phyloP scores from a whole-genome alignment of 2,888 invertebrate genomes.

The Osmoderma eremita region DNA sequence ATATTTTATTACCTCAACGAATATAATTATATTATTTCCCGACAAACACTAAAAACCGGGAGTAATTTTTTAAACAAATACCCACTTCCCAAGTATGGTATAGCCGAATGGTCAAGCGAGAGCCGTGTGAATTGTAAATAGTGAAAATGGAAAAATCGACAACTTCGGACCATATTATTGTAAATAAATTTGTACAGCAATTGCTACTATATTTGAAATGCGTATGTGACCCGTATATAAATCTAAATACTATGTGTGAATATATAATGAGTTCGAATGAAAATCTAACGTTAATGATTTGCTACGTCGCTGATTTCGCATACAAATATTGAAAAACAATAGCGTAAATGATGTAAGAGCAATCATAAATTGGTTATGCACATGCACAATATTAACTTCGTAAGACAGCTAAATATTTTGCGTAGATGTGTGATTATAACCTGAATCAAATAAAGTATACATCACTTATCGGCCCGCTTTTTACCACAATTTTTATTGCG shows the following conservation, averaged over 20 bases:
- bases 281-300: not conserved
- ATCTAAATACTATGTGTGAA: slow-evolving; percentile 7
- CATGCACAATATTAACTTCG: too few relatives aligned
- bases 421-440: too few relatives aligned
- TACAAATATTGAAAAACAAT: too few relatives aligned
- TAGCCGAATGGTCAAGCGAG: slow-evolving; percentile 38
- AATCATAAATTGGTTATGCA: too few relatives aligned
- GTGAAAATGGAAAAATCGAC: slow-evolving; percentile 46
- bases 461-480: too few relatives aligned
- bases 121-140: slow-evolving; percentile 56
- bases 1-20: slow-evolving; percentile 37
- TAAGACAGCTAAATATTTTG: too few relatives aligned
- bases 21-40: slow-evolving; percentile 42
- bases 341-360: too few relatives aligned
- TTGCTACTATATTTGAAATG: slow-evolving; percentile 53
- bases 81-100: slow-evolving; percentile 34
- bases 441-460: too few relatives aligned
- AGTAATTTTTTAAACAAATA: slow-evolving; percentile 43
- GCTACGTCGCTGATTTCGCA: too few relatives aligned
- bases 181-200: slow-evolving; percentile 51
- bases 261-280: not conserved
- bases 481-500: too few relatives aligned
- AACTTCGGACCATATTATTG: slow-evolving; percentile 50
- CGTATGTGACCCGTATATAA: slow-evolving; percentile 40
- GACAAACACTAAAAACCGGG: slow-evolving; percentile 42